Base-by-base conservation (phyloP, 1,140 invertebrate species). In the Harlomillsia oculata region DNA sequence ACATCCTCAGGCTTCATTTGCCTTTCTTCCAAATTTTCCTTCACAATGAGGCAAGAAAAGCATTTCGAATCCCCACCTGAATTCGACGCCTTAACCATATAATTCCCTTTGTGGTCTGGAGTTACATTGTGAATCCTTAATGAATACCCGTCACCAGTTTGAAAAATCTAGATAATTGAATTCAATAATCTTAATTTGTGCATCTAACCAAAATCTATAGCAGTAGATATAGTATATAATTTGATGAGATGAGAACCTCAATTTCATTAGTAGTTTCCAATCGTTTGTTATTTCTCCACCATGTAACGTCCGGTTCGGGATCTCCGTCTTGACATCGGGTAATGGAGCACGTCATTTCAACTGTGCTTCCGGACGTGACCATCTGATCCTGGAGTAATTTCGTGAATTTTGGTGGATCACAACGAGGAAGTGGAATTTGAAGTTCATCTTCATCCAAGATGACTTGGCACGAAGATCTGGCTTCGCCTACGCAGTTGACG, bases 401-500 rank as follows among this genome's bases (percentile, higher is more conserved):
- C n/a, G 75, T 76, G 66, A 87, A 88, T 53, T 80, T 80, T 32
- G 85, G 85, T 20, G 78, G 70, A 2, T 70, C 65, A 50, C 74
- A 20, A 32, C 25, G n/a, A 39, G 28, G 21, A 51, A 39, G 32
- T 29, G 26, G 34, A 51, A 51, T 37, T 13, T n/a, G 20, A 25
- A 51, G 37, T 26, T 50, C 48, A 26, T 50, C 39, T 36, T 39
- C 48, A 30, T 48, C 25, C 36, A 39, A 37, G 37, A 51, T 18
- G 39, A 51, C 26, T 9, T 72, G 72, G 63, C 86, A 88, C 56
- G 79, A 75, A 65, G 84, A 87, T 1, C 80, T 83, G 14, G 82
- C 82, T 70, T 86, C 83, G 37, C 87, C 87, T 8, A 80, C 82
- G 28, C 82, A 81, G 74, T 89, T 89, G 45, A 85, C 78, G 29